Conservation (phyloP, 2,888 invertebrate genomes). For the Blomia tropicalis region DNA sequence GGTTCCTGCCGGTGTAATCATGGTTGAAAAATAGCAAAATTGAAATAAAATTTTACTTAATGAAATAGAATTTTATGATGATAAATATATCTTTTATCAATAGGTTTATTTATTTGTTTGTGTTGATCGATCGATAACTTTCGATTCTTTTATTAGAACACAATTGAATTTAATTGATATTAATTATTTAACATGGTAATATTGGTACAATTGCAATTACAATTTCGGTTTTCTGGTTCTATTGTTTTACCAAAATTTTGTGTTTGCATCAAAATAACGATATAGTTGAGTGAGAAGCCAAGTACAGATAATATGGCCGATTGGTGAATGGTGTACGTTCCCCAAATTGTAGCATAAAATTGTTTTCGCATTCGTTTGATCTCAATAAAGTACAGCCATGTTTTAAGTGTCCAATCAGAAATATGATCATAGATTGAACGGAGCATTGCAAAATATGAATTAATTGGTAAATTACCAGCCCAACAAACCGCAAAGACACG, state of each 20-base stretch:
- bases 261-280: neutral
- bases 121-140: neutral
- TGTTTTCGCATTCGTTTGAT: neutral
- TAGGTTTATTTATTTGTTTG: neutral
- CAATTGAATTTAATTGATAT: neutral
- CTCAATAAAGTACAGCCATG: neutral
- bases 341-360: neutral
- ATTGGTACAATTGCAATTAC: neutral
- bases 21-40: neutral
- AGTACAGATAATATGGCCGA: neutral
- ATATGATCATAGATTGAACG: neutral
- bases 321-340: neutral
- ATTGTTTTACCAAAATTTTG: neutral
- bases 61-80: neutral
- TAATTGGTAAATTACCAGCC: neutral
- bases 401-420: neutral
- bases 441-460: neutral
- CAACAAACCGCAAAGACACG: neutral
- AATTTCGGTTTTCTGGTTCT: too few relatives aligned
- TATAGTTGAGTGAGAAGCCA: neutral
- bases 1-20: too few relatives aligned
- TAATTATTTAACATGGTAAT: neutral
- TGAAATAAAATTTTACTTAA: too few relatives aligned
- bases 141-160: neutral
- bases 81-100: neutral